A percentile compares a stretch with the other conserved stretches of the same genome.
These are phyloP conservation scores for Pogonophryne albipinna DNA, from an alignment of 2,797 vertebrate genomes.

Conservation along the genomic window DNA sequence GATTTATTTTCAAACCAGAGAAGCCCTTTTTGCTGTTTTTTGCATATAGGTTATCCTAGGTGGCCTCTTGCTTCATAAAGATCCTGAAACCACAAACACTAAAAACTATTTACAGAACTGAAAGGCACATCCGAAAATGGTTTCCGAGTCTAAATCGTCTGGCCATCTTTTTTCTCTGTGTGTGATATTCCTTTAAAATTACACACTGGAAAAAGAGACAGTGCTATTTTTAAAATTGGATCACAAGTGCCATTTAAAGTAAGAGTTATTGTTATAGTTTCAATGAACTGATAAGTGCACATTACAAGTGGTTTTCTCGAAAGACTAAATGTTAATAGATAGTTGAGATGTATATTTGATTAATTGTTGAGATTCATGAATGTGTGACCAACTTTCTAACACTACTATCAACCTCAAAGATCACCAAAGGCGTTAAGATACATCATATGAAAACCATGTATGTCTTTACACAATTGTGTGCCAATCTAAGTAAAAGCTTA, in stretches of 20 bases:
- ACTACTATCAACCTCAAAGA: not conserved
- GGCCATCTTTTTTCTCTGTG: slow-evolving; percentile 28
- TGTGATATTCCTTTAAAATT: slow-evolving; percentile 53
- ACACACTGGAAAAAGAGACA: slow-evolving; percentile 27
- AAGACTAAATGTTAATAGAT: not conserved
- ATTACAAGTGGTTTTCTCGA: slow-evolving; percentile 28
- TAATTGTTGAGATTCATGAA: too few relatives aligned
- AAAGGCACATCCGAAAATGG: slow-evolving; percentile 55
- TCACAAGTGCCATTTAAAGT: slow-evolving; percentile 21
- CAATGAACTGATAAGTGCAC: slow-evolving; percentile 38
- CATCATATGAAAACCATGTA: not conserved
- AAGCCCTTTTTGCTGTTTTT: slow-evolving; percentile 30
- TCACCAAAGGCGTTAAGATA: not conserved
- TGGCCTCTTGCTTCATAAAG: slow-evolving; percentile 52
- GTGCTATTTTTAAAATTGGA: slow-evolving; percentile 22
- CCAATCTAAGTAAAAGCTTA: not conserved
- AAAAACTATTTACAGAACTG: slow-evolving; percentile 64
- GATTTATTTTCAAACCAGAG: slow-evolving; percentile 22
- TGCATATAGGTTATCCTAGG: slow-evolving; percentile 43
- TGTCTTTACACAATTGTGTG: not conserved
- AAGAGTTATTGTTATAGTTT: slow-evolving; percentile 10
- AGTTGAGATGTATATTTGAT: too few relatives aligned
- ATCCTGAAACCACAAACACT: slow-evolving; percentile 53
- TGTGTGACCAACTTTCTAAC: too few relatives aligned
- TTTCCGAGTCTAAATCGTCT: slow-evolving; percentile 47